These are phyloP conservation scores for Stenurella melanura DNA, from an alignment of 2,888 invertebrate species.

Conservation along the genomic window DNA sequence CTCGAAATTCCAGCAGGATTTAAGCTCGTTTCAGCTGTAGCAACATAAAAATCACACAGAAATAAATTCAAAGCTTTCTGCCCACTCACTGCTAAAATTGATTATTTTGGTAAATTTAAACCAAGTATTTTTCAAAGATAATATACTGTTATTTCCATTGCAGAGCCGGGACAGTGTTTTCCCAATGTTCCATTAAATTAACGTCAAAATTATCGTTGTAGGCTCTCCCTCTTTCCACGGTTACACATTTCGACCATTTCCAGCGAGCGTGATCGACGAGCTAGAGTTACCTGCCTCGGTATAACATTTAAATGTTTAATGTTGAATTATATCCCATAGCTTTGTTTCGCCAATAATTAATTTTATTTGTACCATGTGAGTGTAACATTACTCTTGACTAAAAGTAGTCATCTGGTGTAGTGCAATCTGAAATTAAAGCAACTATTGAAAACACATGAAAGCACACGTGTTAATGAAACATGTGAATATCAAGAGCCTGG, in stretches of 20 bases:
- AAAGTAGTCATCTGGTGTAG: not conserved
- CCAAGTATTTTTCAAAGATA: not conserved
- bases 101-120: not conserved
- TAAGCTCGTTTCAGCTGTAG: too few species aligned
- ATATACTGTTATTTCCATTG: not conserved
- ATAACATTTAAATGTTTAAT: conserved; percentile 29
- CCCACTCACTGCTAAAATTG: not conserved
- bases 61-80: too few species aligned
- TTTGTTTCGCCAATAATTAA: conserved; percentile 48
- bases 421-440: not conserved
- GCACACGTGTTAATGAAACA: not conserved
- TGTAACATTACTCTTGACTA: not conserved
- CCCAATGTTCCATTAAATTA: not conserved
- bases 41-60: too few species aligned
- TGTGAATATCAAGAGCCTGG: too few species aligned
- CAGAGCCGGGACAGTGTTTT: not conserved
- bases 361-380: conserved; percentile 40
- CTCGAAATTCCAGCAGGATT: too few species aligned
- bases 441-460: not conserved
- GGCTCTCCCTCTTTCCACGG: conserved; percentile 2
- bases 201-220: not conserved
- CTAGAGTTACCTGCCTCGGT: not conserved
- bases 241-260: conserved; percentile 7
- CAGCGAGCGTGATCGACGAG: not conserved
- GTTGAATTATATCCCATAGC: conserved; percentile 44